phyloP scores from a whole-genome alignment of 2,888 invertebrate species.

The Aspidiotus rigidus region DNA sequence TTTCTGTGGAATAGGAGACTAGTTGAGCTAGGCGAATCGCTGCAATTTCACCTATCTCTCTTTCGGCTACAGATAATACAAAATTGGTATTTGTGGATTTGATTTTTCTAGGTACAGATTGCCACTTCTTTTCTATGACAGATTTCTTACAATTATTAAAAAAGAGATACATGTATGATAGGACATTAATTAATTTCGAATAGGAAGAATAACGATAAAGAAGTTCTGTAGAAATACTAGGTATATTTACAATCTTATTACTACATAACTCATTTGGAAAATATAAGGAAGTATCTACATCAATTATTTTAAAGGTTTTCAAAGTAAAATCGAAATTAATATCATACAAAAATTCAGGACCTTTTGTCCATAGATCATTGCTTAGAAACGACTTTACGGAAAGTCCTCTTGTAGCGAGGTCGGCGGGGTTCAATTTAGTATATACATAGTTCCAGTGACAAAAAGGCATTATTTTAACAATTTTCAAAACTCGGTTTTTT shows the following conservation, averaged over 20 bases:
- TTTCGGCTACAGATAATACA: background rate
- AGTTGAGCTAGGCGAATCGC: background rate
- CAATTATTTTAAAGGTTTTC: background rate
- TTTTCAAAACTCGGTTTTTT: background rate
- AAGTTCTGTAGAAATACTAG: no score
- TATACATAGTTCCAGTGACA: background rate
- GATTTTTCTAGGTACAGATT: background rate
- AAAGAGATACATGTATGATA: slow-evolving; percentile 4
- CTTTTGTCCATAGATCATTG: background rate
- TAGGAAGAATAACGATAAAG: slow-evolving; percentile 6
- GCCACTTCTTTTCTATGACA: no score
- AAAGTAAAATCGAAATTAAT: background rate
- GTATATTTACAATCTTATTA: no score
- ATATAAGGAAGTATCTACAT: background rate
- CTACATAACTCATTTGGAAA: no score
- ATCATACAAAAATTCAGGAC: background rate
- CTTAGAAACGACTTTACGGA: background rate
- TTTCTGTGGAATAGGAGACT: background rate
- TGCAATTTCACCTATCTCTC: background rate
- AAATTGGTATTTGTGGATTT: background rate
- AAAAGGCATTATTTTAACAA: background rate
- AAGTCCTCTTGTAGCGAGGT: slow-evolving; percentile 2
- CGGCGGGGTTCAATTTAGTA: background rate
- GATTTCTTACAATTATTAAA: background rate
- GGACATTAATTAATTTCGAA: background rate